Percentiles rank a stretch among this genome's conserved stretches.
Evolutionary conservation across 1,140 invertebrate species (phyloP).

Genomic region (Orchesella cincta): DNA sequence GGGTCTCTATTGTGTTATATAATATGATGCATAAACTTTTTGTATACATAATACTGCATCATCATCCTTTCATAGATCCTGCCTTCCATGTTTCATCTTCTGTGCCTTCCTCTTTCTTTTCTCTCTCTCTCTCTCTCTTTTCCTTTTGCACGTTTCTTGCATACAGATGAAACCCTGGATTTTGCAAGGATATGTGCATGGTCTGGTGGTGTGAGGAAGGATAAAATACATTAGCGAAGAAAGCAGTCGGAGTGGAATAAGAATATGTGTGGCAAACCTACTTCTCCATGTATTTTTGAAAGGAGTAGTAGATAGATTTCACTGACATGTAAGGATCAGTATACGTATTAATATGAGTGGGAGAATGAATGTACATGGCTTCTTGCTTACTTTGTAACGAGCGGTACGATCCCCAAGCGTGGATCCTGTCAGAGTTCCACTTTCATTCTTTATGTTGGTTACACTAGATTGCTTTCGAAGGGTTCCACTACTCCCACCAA

Average conservation of each 20-base stretch:
- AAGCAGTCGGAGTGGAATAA: not conserved
- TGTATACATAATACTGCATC: not conserved
- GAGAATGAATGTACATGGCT: constrained; percentile 54
- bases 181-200: not conserved
- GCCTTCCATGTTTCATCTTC: not conserved
- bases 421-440: constrained; percentile 53
- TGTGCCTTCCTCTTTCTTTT: not conserved
- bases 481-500: constrained; percentile 59
- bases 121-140: not conserved
- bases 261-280: not conserved
- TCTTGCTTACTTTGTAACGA: constrained; percentile 58
- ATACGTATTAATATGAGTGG: constrained; percentile 61
- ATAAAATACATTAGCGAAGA: not conserved
- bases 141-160: not conserved
- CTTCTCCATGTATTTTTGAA: too few species aligned
- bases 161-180: not conserved
- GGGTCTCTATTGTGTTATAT: not conserved
- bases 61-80: not conserved
- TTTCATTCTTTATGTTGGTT: constrained; percentile 56
- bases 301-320: too few species aligned
- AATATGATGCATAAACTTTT: not conserved
- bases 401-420: constrained; percentile 56
- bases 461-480: constrained; percentile 52
- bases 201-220: not conserved
- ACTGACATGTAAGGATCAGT: too few species aligned